Evolutionary conservation across 2,888 invertebrate species (phyloP).

Genomic region (Agrilus cyanescens): DNA sequence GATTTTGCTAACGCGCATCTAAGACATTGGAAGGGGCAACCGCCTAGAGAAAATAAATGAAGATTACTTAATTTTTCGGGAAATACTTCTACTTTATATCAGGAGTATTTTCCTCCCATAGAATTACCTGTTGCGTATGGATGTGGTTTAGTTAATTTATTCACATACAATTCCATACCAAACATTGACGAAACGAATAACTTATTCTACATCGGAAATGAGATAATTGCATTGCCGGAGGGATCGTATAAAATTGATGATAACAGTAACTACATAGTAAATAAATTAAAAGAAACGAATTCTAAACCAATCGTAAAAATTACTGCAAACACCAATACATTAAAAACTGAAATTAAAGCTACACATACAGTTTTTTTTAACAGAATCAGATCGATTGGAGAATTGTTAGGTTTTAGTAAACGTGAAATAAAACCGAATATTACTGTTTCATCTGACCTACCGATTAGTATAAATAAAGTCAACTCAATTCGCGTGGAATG

Average conservation of each 20-base stretch:
- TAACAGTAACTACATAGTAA: conserved; percentile 17
- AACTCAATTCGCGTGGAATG: conserved; percentile 16
- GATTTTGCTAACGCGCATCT: too few species aligned
- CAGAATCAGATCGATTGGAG: conserved; percentile 6
- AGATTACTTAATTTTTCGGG: background rate
- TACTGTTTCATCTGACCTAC: conserved; percentile 14
- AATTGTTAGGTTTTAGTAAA: conserved; percentile 6
- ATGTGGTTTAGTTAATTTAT: background rate
- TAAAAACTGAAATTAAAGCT: conserved; percentile 16
- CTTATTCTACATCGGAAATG: conserved; percentile 20
- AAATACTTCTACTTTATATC: conserved; percentile 7
- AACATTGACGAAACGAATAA: conserved; percentile 27
- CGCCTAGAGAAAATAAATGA: too few species aligned
- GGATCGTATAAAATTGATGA: conserved; percentile 26
- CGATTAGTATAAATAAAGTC: conserved; percentile 15
- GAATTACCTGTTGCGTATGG: conserved; percentile 1
- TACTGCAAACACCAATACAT: conserved; percentile 22
- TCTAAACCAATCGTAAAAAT: conserved; percentile 5
- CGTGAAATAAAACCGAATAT: conserved; percentile 5
- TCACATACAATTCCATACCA: conserved; percentile 21
- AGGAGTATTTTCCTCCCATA: conserved; percentile 1
- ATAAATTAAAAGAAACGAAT: background rate
- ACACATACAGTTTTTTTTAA: conserved; percentile 8
- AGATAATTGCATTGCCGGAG: conserved; percentile 18
- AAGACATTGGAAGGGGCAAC: too few species aligned